Conservation (phyloP, 2,888 invertebrate species). For the Torymus texanus region DNA sequence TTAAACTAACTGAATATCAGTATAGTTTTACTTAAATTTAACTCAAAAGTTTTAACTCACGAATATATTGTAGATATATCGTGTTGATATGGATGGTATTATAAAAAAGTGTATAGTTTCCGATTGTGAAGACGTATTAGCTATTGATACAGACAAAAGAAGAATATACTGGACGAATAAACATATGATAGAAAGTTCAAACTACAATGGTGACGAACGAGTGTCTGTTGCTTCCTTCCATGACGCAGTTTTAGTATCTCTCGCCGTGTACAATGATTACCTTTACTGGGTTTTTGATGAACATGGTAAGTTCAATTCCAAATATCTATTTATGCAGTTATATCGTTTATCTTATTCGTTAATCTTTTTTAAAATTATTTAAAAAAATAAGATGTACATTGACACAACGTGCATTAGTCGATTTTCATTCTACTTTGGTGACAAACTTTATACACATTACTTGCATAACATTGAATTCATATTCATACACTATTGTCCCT, state of each 20-base stretch:
- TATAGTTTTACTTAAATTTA: not conserved
- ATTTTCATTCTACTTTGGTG: no score
- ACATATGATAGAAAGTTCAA: conserved; percentile 13
- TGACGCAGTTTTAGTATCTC: not conserved
- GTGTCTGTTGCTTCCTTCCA: not conserved
- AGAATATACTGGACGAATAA: conserved; percentile 26
- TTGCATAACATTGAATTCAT: no score
- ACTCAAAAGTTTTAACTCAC: not conserved
- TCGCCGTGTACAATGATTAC: conserved; percentile 8
- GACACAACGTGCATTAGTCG: no score
- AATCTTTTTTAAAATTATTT: not conserved
- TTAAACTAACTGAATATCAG: not conserved
- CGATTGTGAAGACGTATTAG: not conserved
- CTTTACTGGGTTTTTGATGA: conserved; percentile 14
- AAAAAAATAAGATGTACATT: not conserved
- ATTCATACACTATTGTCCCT: no score
- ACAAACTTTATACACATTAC: no score
- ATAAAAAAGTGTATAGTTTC: not conserved
- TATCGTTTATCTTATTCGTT: not conserved
- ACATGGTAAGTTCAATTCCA: not conserved
- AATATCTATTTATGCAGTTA: not conserved
- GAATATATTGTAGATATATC: conserved; percentile 17
- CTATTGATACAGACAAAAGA: not conserved
- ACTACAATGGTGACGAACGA: conserved; percentile 21
- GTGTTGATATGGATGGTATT: conserved; percentile 34